Conservation (phyloP, 2,113 vertebrate genomes). For the Erpornis zantholeuca region DNA sequence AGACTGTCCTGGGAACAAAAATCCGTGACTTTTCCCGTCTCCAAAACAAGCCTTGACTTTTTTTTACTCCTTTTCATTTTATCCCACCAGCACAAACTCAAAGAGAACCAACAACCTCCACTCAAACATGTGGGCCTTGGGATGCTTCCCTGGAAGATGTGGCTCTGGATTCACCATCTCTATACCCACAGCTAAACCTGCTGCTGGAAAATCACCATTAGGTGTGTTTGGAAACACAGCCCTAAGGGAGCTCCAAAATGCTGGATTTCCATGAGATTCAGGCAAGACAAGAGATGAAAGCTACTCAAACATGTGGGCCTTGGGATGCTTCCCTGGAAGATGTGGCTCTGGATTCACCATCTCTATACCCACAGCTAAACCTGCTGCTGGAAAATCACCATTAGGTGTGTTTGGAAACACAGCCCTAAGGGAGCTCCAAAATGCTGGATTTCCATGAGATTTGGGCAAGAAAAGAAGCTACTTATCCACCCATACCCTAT, state of each 20-base stretch:
- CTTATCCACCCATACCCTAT: too few species aligned
- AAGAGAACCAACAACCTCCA: not conserved
- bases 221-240: not conserved
- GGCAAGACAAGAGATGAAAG: not conserved
- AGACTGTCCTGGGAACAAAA: constrained; percentile 11
- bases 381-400: not conserved
- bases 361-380: not conserved
- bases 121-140: too few species aligned
- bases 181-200: not conserved
- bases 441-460: not conserved
- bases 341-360: not conserved
- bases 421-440: not conserved
- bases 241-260: not conserved
- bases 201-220: not conserved
- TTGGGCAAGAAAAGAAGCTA: not conserved
- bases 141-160: not conserved
- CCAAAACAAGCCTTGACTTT: not conserved
- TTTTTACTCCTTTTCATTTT: not conserved
- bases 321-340: not conserved
- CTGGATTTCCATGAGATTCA: fast-evolving
- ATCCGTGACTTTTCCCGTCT: not conserved
- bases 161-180: not conserved
- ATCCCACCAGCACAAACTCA: not conserved
- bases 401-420: not conserved
- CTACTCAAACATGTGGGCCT: too few species aligned